A percentile compares a stretch with the other conserved stretches of the same genome.
phyloP scores from a whole-genome alignment of 1,140 invertebrate genomes.

The Aphaenogaster ashmeadi region DNA sequence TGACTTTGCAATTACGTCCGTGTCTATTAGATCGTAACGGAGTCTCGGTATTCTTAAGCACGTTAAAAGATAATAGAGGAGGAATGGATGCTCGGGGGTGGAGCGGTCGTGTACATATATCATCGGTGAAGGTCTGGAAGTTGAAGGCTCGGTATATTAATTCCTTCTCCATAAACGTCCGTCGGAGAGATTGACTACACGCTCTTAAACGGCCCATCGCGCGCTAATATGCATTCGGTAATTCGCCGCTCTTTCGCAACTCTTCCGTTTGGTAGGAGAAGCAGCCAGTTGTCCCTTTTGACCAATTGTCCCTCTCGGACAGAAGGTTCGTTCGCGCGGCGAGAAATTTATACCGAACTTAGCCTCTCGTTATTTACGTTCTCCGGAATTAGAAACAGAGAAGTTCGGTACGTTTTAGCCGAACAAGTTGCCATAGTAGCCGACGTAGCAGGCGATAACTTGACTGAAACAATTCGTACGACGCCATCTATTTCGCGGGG shows the following conservation, averaged over 20 bases:
- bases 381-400: constrained; percentile 30
- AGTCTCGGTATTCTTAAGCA: constrained; percentile 66
- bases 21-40: constrained; percentile 65
- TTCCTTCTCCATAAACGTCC: constrained; percentile 87
- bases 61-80: constrained; percentile 51
- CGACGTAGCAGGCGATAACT: constrained; percentile 44
- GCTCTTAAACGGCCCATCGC: constrained; percentile 85
- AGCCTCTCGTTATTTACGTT: constrained; percentile 50
- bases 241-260: constrained; percentile 80
- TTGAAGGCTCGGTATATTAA: constrained; percentile 87
- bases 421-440: background rate
- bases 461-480: constrained; percentile 30
- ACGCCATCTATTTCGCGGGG: constrained; percentile 22
- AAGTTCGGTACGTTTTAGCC: constrained; percentile 6
- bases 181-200: constrained; percentile 86
- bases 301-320: constrained; percentile 35
- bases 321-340: constrained; percentile 27
- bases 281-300: constrained; percentile 40
- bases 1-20: constrained; percentile 52
- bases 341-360: constrained; percentile 48
- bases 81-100: constrained; percentile 73
- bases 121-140: constrained; percentile 83
- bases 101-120: constrained; percentile 84
- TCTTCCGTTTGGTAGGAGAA: constrained; percentile 51
- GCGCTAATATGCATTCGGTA: constrained; percentile 86